These are phyloP conservation scores for Camelus bactrianus DNA, from an alignment of 2,113 vertebrate species.

Conservation along the genomic window DNA sequence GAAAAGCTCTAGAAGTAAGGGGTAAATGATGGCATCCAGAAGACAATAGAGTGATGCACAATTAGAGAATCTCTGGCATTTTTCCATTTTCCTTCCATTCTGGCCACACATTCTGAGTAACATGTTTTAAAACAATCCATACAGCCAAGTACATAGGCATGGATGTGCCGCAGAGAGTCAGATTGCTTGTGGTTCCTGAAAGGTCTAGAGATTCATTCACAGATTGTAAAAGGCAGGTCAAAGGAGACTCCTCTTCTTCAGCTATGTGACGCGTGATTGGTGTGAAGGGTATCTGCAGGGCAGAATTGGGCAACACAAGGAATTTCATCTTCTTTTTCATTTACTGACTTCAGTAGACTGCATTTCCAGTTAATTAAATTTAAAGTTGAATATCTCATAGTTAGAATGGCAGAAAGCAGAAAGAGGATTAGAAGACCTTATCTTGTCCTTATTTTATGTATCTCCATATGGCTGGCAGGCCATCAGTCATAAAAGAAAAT, in stretches of 20 bases:
- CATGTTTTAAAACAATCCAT: background rate
- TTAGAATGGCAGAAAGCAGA: conserved; percentile 1
- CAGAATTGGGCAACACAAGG: background rate
- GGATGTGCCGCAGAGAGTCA: background rate
- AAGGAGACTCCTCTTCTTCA: background rate
- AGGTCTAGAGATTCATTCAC: background rate
- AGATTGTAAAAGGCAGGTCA: background rate
- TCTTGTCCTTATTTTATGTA: background rate
- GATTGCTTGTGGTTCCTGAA: background rate
- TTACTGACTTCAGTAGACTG: background rate
- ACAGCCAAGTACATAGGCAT: background rate
- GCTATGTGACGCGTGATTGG: background rate
- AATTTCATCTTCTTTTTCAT: conserved; percentile 47
- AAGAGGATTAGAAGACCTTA: background rate
- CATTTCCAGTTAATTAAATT: conserved; percentile 57
- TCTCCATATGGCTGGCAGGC: background rate
- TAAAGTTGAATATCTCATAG: background rate
- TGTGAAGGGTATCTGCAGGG: background rate
- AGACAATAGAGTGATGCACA: background rate
- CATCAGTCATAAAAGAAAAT: conserved; percentile 55
- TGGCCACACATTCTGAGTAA: background rate
- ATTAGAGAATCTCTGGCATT: background rate
- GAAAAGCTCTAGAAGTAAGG: background rate
- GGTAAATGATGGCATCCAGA: background rate
- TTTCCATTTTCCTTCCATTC: background rate